phyloP scores from a whole-genome alignment of 2,888 invertebrate genomes.

The Diaperis boleti region DNA sequence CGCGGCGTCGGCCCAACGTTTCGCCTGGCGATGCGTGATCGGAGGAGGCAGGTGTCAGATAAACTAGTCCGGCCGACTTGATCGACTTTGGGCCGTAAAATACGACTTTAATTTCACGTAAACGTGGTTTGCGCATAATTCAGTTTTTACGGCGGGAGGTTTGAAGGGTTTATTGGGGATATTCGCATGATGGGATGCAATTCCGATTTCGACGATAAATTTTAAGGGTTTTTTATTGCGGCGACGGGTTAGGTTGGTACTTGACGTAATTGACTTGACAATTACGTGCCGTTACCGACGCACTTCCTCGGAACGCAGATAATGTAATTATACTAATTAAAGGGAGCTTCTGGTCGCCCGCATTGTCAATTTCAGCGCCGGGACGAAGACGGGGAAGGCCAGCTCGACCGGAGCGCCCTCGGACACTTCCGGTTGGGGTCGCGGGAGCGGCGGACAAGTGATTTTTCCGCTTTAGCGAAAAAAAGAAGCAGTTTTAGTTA shows the following conservation, averaged over 20 bases:
- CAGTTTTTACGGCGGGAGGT: slow-evolving; percentile 46
- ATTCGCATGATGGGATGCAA: slow-evolving; percentile 50
- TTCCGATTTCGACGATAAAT: slow-evolving; percentile 27
- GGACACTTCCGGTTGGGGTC: background rate
- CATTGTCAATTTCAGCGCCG: slow-evolving; percentile 43
- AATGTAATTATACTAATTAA: slow-evolving; percentile 53
- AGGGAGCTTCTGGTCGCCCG: slow-evolving; percentile 48
- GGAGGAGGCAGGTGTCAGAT: slow-evolving; percentile 55
- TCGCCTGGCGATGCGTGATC: slow-evolving; percentile 60
- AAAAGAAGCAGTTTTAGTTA: too few relatives aligned
- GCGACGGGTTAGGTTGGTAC: background rate
- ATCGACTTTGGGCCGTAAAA: slow-evolving; percentile 54
- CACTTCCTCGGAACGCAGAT: slow-evolving; percentile 62
- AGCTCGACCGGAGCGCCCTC: background rate
- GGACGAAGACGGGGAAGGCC: background rate
- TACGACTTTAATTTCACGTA: slow-evolving; percentile 49
- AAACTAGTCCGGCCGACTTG: slow-evolving; percentile 56
- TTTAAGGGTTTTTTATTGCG: slow-evolving; percentile 1
- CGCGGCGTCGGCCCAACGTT: slow-evolving; percentile 56
- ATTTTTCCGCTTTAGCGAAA: background rate
- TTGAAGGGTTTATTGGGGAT: slow-evolving; percentile 55
- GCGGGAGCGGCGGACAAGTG: background rate
- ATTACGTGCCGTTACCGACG: slow-evolving; percentile 62
- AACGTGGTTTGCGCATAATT: slow-evolving; percentile 43
- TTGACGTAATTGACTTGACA: slow-evolving; percentile 52